Evolutionary conservation across 35 echinoderm and acorn worm genomes (phyloP).

Genomic region (Strongylocentrotus purpuratus): DNA sequence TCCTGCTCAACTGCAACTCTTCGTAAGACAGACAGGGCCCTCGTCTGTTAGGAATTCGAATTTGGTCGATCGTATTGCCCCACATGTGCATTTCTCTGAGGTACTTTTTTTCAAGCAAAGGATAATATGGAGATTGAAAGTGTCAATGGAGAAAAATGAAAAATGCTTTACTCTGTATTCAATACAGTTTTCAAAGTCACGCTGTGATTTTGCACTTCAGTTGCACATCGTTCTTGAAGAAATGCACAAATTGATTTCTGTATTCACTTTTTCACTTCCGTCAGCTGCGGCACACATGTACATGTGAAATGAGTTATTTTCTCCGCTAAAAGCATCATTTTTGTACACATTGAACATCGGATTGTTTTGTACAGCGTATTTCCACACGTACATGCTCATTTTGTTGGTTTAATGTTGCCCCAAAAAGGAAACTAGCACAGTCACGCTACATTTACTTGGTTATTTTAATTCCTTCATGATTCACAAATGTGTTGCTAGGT

Average conservation of each 20-base stretch:
- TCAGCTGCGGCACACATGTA: neutral
- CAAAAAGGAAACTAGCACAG: neutral
- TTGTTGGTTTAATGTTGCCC: neutral
- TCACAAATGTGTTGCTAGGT: too few relatives aligned
- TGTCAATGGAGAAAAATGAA: too few relatives aligned
- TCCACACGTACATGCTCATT: neutral
- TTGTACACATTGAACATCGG: neutral
- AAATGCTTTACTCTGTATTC: too few relatives aligned
- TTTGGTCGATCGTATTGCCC: too few relatives aligned
- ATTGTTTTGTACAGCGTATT: neutral
- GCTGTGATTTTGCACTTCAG: neutral
- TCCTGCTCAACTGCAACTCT: too few relatives aligned
- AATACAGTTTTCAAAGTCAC: neutral
- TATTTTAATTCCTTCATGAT: too few relatives aligned
- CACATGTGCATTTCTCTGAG: too few relatives aligned
- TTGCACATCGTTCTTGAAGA: neutral
- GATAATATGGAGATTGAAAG: neutral
- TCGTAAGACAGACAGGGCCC: neutral
- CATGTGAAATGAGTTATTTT: neutral
- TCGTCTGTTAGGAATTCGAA: neutral
- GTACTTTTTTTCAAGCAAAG: neutral
- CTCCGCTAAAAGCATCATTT: neutral
- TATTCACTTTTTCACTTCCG: neutral
- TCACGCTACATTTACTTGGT: too few relatives aligned
- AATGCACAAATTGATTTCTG: neutral